A percentile compares a stretch with the other conserved stretches of the same genome.
Conservation (phyloP, 64 coral and sea anemone species). For the Montipora efflorescens region DNA sequence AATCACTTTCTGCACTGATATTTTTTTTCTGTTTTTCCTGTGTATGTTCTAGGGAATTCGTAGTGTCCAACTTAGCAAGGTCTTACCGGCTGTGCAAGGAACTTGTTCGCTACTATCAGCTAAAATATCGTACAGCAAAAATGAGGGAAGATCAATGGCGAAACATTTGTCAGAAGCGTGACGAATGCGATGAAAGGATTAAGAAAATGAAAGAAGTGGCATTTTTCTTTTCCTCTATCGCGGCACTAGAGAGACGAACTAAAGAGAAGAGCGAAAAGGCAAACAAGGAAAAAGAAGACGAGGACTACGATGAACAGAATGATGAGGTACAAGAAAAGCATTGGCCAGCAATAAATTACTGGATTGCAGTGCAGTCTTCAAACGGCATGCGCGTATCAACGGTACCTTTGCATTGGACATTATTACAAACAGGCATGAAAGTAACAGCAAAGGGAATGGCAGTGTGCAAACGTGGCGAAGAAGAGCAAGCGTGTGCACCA, state of each 20-base stretch:
- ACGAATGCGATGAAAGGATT: not conserved
- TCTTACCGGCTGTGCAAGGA: not conserved
- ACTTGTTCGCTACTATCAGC: not conserved
- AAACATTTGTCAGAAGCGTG: not conserved
- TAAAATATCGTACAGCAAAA: not conserved
- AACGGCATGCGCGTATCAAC: conserved; percentile 14
- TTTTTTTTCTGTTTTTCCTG: too few relatives aligned
- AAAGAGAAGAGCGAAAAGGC: not conserved
- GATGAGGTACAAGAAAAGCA: not conserved
- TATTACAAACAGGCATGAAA: conserved; percentile 3
- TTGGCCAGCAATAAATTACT: conserved; percentile 13
- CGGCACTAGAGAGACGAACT: not conserved
- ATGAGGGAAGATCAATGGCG: conserved; percentile 1
- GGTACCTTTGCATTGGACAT: conserved; percentile 3
- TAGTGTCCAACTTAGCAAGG: not conserved
- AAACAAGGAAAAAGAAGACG: not conserved
- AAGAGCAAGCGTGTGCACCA: not conserved
- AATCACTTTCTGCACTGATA: too few relatives aligned
- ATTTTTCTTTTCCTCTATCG: conserved; percentile 13
- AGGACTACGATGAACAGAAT: not conserved
- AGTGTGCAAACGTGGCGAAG: not conserved
- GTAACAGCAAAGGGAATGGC: not conserved
- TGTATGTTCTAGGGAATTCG: not conserved
- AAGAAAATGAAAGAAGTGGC: not conserved
- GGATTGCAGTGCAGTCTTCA: conserved; percentile 39